These are phyloP conservation scores for Volucella bombylans DNA, from an alignment of 2,888 invertebrate genomes.

Conservation along the genomic window DNA sequence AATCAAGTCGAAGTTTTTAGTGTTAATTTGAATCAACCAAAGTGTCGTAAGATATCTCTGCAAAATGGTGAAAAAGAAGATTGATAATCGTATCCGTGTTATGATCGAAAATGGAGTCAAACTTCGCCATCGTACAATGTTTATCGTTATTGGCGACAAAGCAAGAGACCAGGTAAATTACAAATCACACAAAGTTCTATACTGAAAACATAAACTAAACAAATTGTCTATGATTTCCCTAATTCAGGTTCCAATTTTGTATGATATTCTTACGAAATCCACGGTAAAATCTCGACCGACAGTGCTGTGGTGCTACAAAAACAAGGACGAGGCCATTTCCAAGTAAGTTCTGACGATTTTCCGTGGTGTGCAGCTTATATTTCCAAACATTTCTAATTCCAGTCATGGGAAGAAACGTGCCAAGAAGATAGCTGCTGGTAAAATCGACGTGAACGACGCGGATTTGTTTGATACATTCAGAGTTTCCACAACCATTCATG, in stretches of 20 bases:
- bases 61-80: conserved; percentile 95
- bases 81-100: conserved; percentile 96
- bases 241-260: conserved; percentile 94
- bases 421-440: conserved; percentile 94
- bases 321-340: conserved; percentile 92
- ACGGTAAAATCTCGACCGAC: conserved; percentile 95
- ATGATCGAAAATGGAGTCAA: conserved; percentile 98
- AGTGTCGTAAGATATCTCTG: background rate
- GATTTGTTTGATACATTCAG: conserved; percentile 98
- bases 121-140: conserved; percentile 94
- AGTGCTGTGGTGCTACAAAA: conserved; percentile 99
- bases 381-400: conserved; percentile 11
- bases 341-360: conserved; percentile 83
- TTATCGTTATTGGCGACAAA: conserved; percentile 97
- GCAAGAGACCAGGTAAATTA: conserved; percentile 93
- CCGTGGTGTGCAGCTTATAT: conserved; percentile 69
- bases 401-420: conserved; percentile 97
- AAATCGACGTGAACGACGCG: conserved; percentile 94
- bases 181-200: background rate
- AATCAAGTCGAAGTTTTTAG: background rate
- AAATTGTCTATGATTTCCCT: background rate
- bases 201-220: background rate
- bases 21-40: background rate
- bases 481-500: conserved; percentile 97
- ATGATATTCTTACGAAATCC: conserved; percentile 98